phyloP scores from a whole-genome alignment of 1,140 invertebrate species.

The Drosophila pectinifera region DNA sequence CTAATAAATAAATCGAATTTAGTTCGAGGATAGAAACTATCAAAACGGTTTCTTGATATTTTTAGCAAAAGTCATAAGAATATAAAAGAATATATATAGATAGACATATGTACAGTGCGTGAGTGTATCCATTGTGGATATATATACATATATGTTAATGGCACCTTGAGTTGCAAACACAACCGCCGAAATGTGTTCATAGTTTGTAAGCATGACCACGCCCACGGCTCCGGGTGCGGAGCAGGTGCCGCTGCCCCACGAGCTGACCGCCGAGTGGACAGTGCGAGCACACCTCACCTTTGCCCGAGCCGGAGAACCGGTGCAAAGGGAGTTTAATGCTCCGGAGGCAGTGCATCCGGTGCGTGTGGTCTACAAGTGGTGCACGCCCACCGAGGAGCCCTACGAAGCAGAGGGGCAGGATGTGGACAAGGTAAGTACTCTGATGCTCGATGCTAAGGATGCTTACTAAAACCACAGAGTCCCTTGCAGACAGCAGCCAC shows the following conservation, averaged over 20 bases:
- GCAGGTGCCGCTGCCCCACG: constrained; percentile 66
- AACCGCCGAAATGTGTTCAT: constrained; percentile 30
- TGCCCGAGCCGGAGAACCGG: constrained; percentile 70
- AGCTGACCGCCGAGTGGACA: constrained; percentile 84
- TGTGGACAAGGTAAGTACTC: constrained; percentile 50
- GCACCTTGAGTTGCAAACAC: constrained; percentile 43
- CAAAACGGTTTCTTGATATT: constrained; percentile 55
- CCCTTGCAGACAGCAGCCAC: constrained; percentile 46
- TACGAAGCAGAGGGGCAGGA: constrained; percentile 61
- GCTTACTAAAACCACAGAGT: not conserved
- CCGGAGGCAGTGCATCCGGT: constrained; percentile 74
- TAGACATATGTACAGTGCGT: constrained; percentile 34
- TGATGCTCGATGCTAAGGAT: no score
- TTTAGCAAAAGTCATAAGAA: constrained; percentile 60
- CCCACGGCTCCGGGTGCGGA: constrained; percentile 10
- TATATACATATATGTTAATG: constrained; percentile 17
- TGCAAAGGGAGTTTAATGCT: constrained; percentile 61
- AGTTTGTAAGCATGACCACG: constrained; percentile 30
- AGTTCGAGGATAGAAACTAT: constrained; percentile 29
- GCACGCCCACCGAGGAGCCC: constrained; percentile 48
- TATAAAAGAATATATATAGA: constrained; percentile 31
- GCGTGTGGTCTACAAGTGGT: constrained; percentile 74
- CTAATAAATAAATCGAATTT: constrained; percentile 34
- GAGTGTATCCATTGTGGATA: constrained; percentile 23
- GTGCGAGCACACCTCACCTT: constrained; percentile 84